A percentile compares a stretch with the other conserved stretches of the same genome.
Conservation (phyloP, 2,113 vertebrate genomes). For the Phainopepla nitens region DNA sequence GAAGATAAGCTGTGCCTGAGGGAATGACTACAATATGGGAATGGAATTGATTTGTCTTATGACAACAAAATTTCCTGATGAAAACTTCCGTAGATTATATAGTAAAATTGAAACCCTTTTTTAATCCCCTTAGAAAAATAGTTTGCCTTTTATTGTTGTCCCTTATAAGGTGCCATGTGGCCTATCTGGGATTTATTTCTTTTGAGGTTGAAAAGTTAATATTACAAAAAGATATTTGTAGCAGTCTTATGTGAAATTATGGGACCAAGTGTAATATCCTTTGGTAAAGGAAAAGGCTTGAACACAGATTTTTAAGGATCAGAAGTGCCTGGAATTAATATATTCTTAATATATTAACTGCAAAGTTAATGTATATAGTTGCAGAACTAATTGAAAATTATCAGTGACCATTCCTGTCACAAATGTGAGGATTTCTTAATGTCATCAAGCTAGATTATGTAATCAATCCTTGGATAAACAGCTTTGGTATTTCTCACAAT, state of each 20-base stretch:
- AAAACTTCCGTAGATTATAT: not conserved
- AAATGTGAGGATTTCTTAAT: conserved; percentile 32
- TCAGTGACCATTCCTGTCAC: conserved; percentile 11
- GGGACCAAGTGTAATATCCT: not conserved
- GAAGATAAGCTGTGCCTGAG: not conserved
- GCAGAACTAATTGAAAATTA: conserved; percentile 48
- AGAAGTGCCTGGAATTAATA: not conserved
- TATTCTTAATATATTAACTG: no score
- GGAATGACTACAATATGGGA: not conserved
- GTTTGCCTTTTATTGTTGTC: not conserved
- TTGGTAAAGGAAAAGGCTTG: not conserved
- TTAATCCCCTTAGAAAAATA: conserved; percentile 18
- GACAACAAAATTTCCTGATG: not conserved
- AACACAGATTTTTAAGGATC: not conserved
- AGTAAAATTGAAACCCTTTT: not conserved
- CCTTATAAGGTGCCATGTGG: not conserved
- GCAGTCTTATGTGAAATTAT: conserved; percentile 2
- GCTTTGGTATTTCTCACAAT: conserved; percentile 30
- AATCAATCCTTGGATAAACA: conserved; percentile 53
- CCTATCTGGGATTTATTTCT: not conserved
- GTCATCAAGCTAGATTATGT: conserved; percentile 38
- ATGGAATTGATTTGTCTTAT: conserved; percentile 33
- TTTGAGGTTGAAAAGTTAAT: not conserved
- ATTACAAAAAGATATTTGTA: not conserved
- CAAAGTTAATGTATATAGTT: not conserved